Evolutionary conservation across 2,113 vertebrate species (phyloP).

Genomic region (human (Homo sapiens)): DNA sequence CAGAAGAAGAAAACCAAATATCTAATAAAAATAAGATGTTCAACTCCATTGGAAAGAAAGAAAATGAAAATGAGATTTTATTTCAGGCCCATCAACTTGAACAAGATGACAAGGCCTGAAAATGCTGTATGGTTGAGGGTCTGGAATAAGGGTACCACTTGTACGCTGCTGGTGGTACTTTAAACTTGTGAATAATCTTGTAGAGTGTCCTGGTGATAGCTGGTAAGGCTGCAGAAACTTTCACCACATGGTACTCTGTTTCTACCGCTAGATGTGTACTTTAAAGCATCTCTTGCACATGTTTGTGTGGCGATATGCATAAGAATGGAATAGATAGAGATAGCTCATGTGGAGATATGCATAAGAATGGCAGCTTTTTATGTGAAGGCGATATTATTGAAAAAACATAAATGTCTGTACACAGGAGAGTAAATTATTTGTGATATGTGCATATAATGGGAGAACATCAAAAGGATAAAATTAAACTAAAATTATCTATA

Average conservation of each 20-base stretch:
- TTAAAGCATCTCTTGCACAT: not conserved
- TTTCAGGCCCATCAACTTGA: not conserved
- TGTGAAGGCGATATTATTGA: not conserved
- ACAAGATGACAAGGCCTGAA: not conserved
- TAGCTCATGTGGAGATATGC: not conserved
- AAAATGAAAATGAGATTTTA: conserved; percentile 31
- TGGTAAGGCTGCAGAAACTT: not conserved
- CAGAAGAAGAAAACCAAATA: not conserved
- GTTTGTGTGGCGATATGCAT: not conserved
- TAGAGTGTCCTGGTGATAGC: not conserved
- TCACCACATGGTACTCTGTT: not conserved
- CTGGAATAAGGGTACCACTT: not conserved
- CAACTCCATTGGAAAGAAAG: not conserved
- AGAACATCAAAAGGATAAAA: not conserved
- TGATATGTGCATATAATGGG: not conserved
- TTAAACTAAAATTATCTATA: not conserved
- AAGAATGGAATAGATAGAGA: not conserved
- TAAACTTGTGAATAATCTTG: not conserved
- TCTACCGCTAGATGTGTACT: not conserved
- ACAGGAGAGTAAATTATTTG: not conserved
- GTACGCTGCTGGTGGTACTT: not conserved
- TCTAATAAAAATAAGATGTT: not conserved
- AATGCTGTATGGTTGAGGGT: not conserved
- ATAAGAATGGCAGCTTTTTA: not conserved
- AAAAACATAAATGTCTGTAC: not conserved